Evolutionary conservation across 2,888 invertebrate genomes (phyloP).

Genomic region (Taphrorychus bicolor): DNA sequence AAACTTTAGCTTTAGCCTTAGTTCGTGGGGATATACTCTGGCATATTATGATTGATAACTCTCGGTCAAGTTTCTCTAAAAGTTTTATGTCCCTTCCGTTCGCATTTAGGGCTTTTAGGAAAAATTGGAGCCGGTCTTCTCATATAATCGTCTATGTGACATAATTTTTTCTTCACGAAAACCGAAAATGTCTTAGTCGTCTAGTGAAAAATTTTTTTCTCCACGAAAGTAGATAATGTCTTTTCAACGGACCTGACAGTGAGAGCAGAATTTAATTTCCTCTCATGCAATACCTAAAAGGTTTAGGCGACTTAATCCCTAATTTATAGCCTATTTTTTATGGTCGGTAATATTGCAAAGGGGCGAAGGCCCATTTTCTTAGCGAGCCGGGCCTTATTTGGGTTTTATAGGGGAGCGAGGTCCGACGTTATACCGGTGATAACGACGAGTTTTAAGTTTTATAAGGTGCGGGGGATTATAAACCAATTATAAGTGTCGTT

Average conservation of each 20-base stretch:
- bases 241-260: not conserved
- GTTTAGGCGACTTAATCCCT: conserved; percentile 7
- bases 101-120: not conserved
- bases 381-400: conserved; percentile 1
- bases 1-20: conserved; percentile 22
- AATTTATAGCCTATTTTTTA: conserved; percentile 12
- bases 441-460: not conserved
- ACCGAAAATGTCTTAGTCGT: too few relatives aligned
- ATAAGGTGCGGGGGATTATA: conserved; percentile 8
- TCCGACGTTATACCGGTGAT: not conserved
- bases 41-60: conserved; percentile 25
- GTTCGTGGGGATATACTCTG: conserved; percentile 21
- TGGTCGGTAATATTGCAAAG: not conserved
- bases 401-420: conserved; percentile 6
- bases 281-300: not conserved
- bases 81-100: not conserved
- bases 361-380: conserved; percentile 3
- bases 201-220: too few relatives aligned
- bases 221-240: too few relatives aligned
- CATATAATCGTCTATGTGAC: not conserved
- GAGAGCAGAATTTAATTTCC: conserved; percentile 1
- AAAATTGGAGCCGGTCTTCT: not conserved
- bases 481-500: conserved; percentile 8
- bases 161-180: too few relatives aligned
- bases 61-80: conserved; percentile 3